Percentiles rank a stretch among this genome's conserved stretches.
Evolutionary conservation across 2,797 vertebrate genomes (phyloP).

Genomic region (Natrix natrix): DNA sequence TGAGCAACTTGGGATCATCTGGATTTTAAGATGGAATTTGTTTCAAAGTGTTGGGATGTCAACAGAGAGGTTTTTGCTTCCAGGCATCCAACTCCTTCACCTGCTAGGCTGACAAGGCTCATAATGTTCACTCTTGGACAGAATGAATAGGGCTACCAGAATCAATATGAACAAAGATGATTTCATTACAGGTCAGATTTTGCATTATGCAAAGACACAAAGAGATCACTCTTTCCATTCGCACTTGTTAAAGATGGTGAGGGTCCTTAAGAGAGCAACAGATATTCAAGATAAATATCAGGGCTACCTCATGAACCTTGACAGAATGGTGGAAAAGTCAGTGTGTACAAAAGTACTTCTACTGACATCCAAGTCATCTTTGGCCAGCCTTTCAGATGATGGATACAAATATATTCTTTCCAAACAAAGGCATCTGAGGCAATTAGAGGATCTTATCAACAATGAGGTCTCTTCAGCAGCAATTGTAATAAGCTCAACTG

Average conservation of each 20-base stretch:
- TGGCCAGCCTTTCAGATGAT: slow-evolving; percentile 25
- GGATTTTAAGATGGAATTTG: background rate
- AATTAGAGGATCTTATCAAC: slow-evolving; percentile 31
- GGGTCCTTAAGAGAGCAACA: background rate
- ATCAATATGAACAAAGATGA: background rate
- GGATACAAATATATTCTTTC: slow-evolving; percentile 39
- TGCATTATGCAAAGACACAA: background rate
- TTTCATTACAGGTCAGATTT: background rate
- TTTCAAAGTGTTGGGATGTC: background rate
- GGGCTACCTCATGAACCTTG: background rate
- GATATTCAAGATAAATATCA: background rate
- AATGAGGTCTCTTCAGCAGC: slow-evolving; percentile 30
- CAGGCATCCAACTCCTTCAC: background rate
- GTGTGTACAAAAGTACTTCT: slow-evolving; percentile 18
- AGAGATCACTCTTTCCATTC: background rate
- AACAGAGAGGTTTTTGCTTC: background rate
- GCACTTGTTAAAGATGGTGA: background rate
- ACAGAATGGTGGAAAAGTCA: slow-evolving; percentile 35
- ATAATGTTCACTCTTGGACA: background rate
- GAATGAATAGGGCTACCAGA: background rate
- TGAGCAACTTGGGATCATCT: background rate
- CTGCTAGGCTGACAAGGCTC: background rate
- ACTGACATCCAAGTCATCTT: slow-evolving; percentile 40
- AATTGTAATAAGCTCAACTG: slow-evolving; percentile 11
- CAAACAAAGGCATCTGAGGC: background rate